These are phyloP conservation scores for Hymenopus coronatus DNA, from an alignment of 2,888 invertebrate species.

Conservation along the genomic window DNA sequence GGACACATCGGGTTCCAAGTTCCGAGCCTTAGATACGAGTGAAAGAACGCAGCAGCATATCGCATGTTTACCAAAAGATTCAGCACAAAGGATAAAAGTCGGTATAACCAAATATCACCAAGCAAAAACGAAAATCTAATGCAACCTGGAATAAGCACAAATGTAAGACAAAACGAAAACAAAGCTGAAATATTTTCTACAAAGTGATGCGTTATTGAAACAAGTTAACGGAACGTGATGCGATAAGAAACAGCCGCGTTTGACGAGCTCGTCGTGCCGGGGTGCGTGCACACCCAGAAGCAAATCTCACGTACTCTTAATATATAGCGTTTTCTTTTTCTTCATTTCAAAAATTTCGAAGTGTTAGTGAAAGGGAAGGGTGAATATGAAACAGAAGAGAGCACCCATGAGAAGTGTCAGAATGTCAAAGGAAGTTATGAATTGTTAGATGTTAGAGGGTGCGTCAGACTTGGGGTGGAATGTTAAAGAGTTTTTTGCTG, in stretches of 20 bases:
- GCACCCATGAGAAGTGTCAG: neutral
- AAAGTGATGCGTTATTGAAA: no score
- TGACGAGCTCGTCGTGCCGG: neutral
- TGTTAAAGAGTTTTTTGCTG: neutral
- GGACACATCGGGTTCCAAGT: no score
- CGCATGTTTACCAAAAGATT: no score
- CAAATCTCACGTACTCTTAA: neutral
- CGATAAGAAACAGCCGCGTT: neutral
- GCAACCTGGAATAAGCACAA: no score
- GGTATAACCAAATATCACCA: no score
- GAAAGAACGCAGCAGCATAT: no score
- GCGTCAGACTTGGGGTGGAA: neutral
- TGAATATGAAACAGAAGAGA: neutral
- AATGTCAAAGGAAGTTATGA: slow-evolving; percentile 3
- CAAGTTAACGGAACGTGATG: neutral
- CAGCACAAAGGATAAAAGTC: no score
- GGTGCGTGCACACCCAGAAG: neutral
- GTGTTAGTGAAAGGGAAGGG: neutral
- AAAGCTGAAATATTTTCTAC: no score
- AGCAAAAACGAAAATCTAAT: no score
- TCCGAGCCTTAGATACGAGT: no score
- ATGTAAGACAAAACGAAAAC: no score
- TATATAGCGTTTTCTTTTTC: neutral
- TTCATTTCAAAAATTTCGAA: neutral
- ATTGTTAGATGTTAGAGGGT: neutral